phyloP scores from a whole-genome alignment of 2,888 invertebrate species.

The Heliconius aoede region DNA sequence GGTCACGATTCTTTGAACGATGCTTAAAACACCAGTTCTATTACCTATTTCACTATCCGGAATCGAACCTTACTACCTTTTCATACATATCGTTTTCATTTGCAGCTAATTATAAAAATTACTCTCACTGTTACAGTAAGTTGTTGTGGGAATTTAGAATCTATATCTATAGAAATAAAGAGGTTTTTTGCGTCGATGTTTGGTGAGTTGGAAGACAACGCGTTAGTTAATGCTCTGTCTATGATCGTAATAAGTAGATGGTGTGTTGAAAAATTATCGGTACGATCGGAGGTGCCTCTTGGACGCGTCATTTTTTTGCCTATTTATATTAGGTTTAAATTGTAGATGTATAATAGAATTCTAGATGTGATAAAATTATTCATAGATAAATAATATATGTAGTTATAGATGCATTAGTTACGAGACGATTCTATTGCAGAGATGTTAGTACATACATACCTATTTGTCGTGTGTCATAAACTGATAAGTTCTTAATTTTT shows the following conservation, averaged over 20 bases:
- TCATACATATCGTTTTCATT: conserved; percentile 34
- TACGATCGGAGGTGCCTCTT: conserved; percentile 80
- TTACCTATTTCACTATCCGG: conserved; percentile 49
- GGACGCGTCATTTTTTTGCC: conserved; percentile 80
- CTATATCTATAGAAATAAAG: conserved; percentile 33
- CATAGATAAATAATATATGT: background rate
- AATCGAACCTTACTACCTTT: conserved; percentile 51
- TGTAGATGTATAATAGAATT: conserved; percentile 53
- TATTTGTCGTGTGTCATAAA: too few relatives aligned
- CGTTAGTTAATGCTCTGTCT: conserved; percentile 80
- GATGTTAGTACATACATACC: too few relatives aligned
- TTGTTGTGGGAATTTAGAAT: conserved; percentile 43
- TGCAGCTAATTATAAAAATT: conserved; percentile 48
- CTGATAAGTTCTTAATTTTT: too few relatives aligned
- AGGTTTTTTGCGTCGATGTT: conserved; percentile 48
- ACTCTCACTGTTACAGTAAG: conserved; percentile 39
- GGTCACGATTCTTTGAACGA: conserved; percentile 83
- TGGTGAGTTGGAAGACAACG: conserved; percentile 62
- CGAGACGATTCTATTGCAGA: too few relatives aligned
- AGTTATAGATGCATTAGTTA: too few relatives aligned
- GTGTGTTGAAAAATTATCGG: conserved; percentile 84
- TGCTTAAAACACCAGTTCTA: conserved; percentile 67
- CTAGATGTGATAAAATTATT: conserved; percentile 55
- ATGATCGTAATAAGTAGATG: conserved; percentile 83
- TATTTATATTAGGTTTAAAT: conserved; percentile 76